phyloP scores from a whole-genome alignment of 2,113 vertebrate genomes.

The Microcebus tavaratra region DNA sequence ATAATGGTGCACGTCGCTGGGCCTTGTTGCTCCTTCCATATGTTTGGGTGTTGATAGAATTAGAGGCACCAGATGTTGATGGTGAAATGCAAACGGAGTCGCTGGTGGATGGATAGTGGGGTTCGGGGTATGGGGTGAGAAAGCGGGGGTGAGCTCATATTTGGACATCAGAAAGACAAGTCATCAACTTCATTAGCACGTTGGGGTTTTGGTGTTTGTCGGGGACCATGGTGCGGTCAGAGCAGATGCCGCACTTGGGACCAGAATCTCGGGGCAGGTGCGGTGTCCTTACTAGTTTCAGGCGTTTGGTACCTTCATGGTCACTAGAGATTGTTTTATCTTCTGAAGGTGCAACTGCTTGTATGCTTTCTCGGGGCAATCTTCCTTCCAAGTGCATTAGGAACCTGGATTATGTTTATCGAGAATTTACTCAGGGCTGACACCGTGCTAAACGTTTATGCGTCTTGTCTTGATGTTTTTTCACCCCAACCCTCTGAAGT shows the following conservation, averaged over 20 bases:
- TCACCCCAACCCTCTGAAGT: too few relatives aligned
- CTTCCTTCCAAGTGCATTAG: neutral
- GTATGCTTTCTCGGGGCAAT: neutral
- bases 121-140: neutral
- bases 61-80: conserved; percentile 15
- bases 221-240: neutral
- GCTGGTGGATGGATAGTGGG: neutral
- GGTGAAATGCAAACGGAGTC: neutral
- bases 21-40: conserved; percentile 56
- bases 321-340: neutral
- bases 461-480: neutral
- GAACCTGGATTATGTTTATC: neutral
- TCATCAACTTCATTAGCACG: neutral
- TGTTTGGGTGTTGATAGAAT: conserved; percentile 28
- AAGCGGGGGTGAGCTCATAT: neutral
- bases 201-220: neutral
- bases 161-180: neutral
- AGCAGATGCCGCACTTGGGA: neutral
- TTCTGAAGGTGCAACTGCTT: neutral
- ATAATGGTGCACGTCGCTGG: conserved; percentile 76
- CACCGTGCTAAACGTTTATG: neutral
- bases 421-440: neutral
- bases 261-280: neutral
- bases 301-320: neutral
- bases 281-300: rapidly evolving